Percentiles rank a stretch among this genome's conserved stretches.
phyloP scores from a whole-genome alignment of 2,888 invertebrate species.

The Rutpela maculata region DNA sequence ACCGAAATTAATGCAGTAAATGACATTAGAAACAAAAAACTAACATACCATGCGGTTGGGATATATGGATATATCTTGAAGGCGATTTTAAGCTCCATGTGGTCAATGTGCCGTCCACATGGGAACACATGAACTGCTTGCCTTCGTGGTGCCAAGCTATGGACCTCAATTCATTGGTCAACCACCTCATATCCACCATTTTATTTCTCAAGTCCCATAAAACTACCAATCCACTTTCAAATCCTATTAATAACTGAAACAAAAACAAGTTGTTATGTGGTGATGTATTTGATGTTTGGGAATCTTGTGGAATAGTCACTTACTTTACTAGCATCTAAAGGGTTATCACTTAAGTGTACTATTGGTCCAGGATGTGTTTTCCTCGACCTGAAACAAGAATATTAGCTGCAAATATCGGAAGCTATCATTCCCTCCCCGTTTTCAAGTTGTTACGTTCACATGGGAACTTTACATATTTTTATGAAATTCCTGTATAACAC shows the following conservation, averaged over 20 bases:
- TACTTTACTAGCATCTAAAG: constrained; percentile 97
- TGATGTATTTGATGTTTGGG: no score
- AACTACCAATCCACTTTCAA: constrained; percentile 94
- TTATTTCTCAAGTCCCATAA: constrained; percentile 96
- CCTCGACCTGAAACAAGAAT: constrained; percentile 84
- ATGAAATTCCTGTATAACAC: no score
- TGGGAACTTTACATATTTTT: no score
- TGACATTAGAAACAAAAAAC: neutral
- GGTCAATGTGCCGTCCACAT: constrained; percentile 95
- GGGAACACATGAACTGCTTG: constrained; percentile 96
- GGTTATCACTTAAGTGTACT: constrained; percentile 97
- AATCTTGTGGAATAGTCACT: constrained; percentile 58
- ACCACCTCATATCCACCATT: constrained; percentile 90
- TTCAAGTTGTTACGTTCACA: no score
- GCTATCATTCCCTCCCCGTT: no score
- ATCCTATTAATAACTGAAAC: constrained; percentile 94
- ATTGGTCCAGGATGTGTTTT: constrained; percentile 98
- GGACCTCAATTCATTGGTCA: constrained; percentile 87
- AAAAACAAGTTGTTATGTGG: constrained; percentile 10
- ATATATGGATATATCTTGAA: constrained; percentile 86
- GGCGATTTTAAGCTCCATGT: constrained; percentile 91
- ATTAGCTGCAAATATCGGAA: constrained; percentile 43
- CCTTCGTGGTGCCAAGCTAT: constrained; percentile 99
- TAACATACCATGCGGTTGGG: constrained; percentile 92
- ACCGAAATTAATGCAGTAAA: neutral